These are phyloP conservation scores for Scomber colias DNA, from an alignment of 2,113 vertebrate species.

Conservation along the genomic window DNA sequence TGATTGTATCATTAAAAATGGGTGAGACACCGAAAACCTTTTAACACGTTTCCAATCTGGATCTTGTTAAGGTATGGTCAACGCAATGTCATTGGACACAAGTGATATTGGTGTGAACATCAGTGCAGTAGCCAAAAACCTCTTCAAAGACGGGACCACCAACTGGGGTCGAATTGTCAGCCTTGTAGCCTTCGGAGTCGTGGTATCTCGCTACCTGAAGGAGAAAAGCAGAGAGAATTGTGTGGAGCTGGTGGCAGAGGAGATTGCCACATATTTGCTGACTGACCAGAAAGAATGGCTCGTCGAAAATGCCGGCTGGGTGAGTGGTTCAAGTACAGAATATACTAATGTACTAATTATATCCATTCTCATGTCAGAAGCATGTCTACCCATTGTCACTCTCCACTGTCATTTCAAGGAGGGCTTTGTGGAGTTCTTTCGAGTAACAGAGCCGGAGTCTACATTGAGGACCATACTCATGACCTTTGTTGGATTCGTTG, in stretches of 20 bases:
- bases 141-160: conserved; percentile 90
- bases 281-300: conserved; percentile 89
- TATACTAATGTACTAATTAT: background rate
- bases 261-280: conserved; percentile 89
- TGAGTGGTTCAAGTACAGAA: conserved; percentile 75
- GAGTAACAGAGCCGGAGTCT: conserved; percentile 88
- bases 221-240: conserved; percentile 81
- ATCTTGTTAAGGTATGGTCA: conserved; percentile 88
- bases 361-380: too few species aligned
- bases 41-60: background rate
- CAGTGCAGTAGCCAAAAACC: conserved; percentile 78
- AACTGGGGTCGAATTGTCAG: conserved; percentile 96
- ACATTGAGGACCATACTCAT: conserved; percentile 89
- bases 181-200: conserved; percentile 91
- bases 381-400: too few species aligned
- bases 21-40: background rate
- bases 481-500: conserved; percentile 88
- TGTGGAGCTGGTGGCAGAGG: conserved; percentile 83
- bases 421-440: conserved; percentile 95
- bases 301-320: conserved; percentile 91
- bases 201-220: conserved; percentile 88
- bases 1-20: too few species aligned
- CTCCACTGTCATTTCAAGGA: conserved; percentile 75
- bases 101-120: conserved; percentile 46
- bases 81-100: conserved; percentile 83